Base-by-base conservation (phyloP, 2,113 vertebrate species). In the Pipra filicauda region DNA sequence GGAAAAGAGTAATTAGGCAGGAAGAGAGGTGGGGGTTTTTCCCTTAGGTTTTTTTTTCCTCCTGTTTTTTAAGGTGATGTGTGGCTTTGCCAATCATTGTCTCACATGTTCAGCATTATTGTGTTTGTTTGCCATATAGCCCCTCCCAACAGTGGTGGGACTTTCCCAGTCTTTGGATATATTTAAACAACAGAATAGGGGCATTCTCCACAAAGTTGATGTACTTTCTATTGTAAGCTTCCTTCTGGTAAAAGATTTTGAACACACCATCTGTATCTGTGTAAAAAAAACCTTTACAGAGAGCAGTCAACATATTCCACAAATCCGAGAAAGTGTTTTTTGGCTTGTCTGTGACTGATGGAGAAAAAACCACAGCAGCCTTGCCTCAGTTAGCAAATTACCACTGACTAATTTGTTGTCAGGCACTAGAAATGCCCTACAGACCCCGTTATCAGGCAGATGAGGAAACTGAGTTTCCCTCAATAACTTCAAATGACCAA, bases 21-120 rank as follows among this genome's bases (percentile, higher is more conserved):
- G 15, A 86, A 65, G 13, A 51, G 5, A 82, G 3, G 4, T 4
- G 12, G 39, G 5, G 1, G 3, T 8, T 5, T 6, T 2, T 1
- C 6, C 5, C 2, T 33, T 57, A 41, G 39, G 31, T 21, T 8
- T 33, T 55, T 55, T 33, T 21, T 33, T 8, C 8, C 11, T 8
- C 31, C 19, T 18, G 4, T 1, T 8, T 41, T 49, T 41, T 46
- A 35, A 43, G 18, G 6, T 35, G 3, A 8, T 35, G 0, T 30
- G 10, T 89, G 27, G 20, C 19, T 66, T 78, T 81, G 12, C 20
- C 6, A 49, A 3, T 48, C 35, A 23, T 1, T 14, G 22, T 58
- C 22, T 55, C 43, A 51, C 6, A 64, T 81, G 24, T 65, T 89
- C 8, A 52, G 41, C 33, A 20, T 67, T 74, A n/a, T n/a, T 89